These are phyloP conservation scores for Neolamprologus fasciatus DNA, from an alignment of 2,113 vertebrate species.

Conservation along the genomic window DNA sequence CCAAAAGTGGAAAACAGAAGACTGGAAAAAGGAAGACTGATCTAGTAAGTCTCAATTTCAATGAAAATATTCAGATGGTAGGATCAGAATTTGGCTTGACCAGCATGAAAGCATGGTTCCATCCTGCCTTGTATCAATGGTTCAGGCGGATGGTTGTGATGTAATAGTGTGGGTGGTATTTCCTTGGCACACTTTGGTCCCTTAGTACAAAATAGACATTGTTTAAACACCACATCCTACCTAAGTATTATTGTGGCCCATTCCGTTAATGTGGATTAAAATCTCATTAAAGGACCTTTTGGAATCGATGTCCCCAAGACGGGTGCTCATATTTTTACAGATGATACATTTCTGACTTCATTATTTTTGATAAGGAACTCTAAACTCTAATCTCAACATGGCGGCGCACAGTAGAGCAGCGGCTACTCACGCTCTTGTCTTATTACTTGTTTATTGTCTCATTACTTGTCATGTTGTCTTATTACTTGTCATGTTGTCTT, in stretches of 20 bases:
- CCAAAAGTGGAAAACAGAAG: not conserved
- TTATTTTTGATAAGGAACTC: not conserved
- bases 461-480: accelerated
- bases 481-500: too few relatives aligned
- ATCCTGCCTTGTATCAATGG: not conserved
- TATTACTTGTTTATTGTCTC: not conserved
- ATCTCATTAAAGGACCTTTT: not conserved
- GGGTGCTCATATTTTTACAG: not conserved
- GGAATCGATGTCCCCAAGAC: not conserved
- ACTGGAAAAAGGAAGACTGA: not conserved
- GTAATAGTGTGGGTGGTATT: not conserved
- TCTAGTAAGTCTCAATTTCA: not conserved
- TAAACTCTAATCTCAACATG: not conserved
- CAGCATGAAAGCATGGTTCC: not conserved
- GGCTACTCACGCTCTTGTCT: not conserved
- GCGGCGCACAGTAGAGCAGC: not conserved
- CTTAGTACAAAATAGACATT: not conserved
- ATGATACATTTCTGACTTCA: not conserved
- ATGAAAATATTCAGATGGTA: not conserved
- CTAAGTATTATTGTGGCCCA: not conserved
- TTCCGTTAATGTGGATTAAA: not conserved
- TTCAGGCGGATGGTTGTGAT: not conserved
- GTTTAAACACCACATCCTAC: not conserved
- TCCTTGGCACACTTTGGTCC: not conserved
- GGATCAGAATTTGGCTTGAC: not conserved